A percentile compares a stretch with the other conserved stretches of the same genome.
Evolutionary conservation across 2,113 vertebrate species (phyloP).

Genomic region (Chloropsis cyanopogon): DNA sequence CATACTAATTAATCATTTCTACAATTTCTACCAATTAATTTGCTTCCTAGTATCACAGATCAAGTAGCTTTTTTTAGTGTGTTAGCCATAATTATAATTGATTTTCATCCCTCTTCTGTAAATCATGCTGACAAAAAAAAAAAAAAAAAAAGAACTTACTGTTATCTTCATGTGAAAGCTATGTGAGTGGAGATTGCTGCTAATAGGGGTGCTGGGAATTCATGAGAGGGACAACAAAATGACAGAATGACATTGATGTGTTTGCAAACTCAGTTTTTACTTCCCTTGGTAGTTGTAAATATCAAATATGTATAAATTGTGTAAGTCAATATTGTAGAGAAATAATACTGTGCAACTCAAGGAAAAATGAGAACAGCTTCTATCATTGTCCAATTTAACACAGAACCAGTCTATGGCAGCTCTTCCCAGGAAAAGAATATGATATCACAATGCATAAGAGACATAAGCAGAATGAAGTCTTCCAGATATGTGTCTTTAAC

Average conservation of each 20-base stretch:
- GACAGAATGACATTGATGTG: background rate
- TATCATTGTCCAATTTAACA: background rate
- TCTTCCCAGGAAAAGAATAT: background rate
- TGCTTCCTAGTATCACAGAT: background rate
- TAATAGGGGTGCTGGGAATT: background rate
- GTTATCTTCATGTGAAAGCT: background rate
- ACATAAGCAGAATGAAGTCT: background rate
- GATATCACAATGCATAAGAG: background rate
- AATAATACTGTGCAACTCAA: background rate
- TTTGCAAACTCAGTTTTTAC: background rate
- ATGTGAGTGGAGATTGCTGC: background rate
- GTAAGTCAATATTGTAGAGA: background rate
- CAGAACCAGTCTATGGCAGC: background rate
- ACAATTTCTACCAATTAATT: background rate
- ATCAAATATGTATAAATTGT: background rate
- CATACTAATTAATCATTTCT: background rate
- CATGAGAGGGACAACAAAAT: fast-evolving
- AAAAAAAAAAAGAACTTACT: background rate
- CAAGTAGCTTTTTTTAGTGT: background rate
- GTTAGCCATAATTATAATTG: background rate
- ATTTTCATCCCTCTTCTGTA: background rate
- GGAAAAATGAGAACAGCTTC: background rate
- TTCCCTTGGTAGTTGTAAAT: background rate
- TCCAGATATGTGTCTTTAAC: background rate
- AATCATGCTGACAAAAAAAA: background rate